Conservation (phyloP, 2,797 vertebrate species). For the Gallirallus australis region DNA sequence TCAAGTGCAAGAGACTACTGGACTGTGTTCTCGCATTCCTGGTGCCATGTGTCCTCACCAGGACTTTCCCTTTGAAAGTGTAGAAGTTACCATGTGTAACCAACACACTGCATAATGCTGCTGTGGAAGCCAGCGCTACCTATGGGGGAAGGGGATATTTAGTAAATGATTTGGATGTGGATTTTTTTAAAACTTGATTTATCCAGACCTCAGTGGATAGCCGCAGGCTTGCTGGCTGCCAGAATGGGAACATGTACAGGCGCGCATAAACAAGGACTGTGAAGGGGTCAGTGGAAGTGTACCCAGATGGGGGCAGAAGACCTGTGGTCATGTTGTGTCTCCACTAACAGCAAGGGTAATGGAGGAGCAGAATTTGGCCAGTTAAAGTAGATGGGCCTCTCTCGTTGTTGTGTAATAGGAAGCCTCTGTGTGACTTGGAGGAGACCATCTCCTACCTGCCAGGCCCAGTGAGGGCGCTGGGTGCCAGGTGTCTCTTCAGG, state of each 20-base stretch:
- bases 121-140: rapidly evolving
- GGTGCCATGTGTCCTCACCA: neutral
- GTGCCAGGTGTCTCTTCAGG: neutral
- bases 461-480: neutral
- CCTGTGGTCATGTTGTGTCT: neutral
- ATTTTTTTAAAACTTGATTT: neutral
- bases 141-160: neutral
- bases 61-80: neutral
- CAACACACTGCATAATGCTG: neutral
- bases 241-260: neutral
- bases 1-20: too few species aligned
- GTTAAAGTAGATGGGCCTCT: neutral
- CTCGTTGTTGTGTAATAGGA: neutral
- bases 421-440: neutral
- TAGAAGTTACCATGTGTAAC: neutral
- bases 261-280: neutral
- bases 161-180: too few species aligned
- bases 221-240: neutral
- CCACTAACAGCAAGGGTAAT: neutral
- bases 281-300: neutral
- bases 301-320: neutral
- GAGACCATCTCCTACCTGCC: neutral
- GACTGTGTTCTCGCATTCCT: neutral
- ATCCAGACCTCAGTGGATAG: neutral
- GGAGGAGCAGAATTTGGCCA: neutral